These are phyloP conservation scores for Drosophila tristis DNA, from an alignment of 1,140 invertebrate species.

Conservation along the genomic window DNA sequence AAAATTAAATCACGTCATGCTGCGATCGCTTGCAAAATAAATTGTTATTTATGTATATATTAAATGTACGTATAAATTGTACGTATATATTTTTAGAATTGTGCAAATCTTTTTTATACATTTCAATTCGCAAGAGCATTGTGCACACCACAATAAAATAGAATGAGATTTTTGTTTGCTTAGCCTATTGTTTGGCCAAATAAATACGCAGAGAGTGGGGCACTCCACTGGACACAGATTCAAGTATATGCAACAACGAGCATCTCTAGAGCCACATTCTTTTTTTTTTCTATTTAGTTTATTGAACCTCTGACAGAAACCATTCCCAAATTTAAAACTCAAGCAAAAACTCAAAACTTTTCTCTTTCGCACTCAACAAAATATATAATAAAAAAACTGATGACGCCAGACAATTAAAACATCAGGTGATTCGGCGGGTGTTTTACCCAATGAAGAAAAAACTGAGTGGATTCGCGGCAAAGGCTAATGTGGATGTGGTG, in stretches of 20 bases:
- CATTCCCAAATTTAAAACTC: neutral
- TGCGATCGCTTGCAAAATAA: conserved; percentile 53
- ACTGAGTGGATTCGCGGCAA: conserved; percentile 25
- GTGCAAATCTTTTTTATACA: conserved; percentile 81
- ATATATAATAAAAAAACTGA: conserved; percentile 47
- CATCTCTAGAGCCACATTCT: too few relatives aligned
- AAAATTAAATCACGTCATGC: conserved; percentile 59
- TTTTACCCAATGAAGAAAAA: conserved; percentile 45
- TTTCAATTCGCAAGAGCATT: conserved; percentile 55
- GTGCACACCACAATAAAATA: conserved; percentile 43
- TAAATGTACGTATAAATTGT: too few relatives aligned
- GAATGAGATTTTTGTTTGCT: conserved; percentile 36
- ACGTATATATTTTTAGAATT: conserved; percentile 57
- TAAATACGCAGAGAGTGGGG: neutral
- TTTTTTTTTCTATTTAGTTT: conserved; percentile 1
- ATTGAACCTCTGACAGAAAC: conserved; percentile 25
- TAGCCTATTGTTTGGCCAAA: conserved; percentile 38
- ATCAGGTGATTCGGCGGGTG: conserved; percentile 72
- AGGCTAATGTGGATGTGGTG: conserved; percentile 42
- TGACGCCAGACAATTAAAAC: conserved; percentile 77
- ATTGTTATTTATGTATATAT: conserved; percentile 35
- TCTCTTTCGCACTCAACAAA: conserved; percentile 4
- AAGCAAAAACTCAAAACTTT: conserved; percentile 12
- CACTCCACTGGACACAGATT: too few relatives aligned
- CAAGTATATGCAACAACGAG: neutral